Percentiles rank a stretch among this genome's conserved stretches.
These are phyloP conservation scores for Aphelinus certus DNA, from an alignment of 1,140 invertebrate species.

Conservation along the genomic window DNA sequence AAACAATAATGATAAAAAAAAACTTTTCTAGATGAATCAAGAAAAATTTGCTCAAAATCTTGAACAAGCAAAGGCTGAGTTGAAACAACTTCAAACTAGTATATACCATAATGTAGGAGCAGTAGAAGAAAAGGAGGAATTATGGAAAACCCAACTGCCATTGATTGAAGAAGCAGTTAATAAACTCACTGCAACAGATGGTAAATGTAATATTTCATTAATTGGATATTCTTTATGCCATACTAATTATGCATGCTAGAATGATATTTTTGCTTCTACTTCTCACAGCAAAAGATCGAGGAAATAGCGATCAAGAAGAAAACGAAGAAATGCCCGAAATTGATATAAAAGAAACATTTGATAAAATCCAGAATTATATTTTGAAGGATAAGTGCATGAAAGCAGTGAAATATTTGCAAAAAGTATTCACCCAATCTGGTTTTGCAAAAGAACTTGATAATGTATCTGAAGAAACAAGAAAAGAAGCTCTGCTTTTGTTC, in stretches of 20 bases:
- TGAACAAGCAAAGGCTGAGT: conserved; percentile 67
- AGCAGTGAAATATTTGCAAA: conserved; percentile 52
- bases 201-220: conserved; percentile 30
- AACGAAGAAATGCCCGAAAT: conserved; percentile 48
- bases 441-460: conserved; percentile 47
- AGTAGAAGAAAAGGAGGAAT: conserved; percentile 60
- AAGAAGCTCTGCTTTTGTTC: conserved; percentile 55
- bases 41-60: conserved; percentile 69
- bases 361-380: conserved; percentile 58
- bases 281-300: too few relatives aligned
- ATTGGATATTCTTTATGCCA: neutral
- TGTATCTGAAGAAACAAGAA: conserved; percentile 50
- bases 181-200: conserved; percentile 51
- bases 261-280: too few relatives aligned
- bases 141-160: conserved; percentile 59
- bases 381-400: conserved; percentile 53
- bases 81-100: conserved; percentile 69
- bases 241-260: neutral
- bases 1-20: neutral
- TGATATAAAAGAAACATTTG: conserved; percentile 51
- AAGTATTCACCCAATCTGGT: conserved; percentile 46
- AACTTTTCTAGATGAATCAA: conserved; percentile 65
- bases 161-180: conserved; percentile 61
- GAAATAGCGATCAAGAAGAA: conserved; percentile 36
- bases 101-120: conserved; percentile 60